Evolutionary conservation across 2,113 vertebrate genomes (phyloP).

Genomic region (Phylloscopus trochiloides): DNA sequence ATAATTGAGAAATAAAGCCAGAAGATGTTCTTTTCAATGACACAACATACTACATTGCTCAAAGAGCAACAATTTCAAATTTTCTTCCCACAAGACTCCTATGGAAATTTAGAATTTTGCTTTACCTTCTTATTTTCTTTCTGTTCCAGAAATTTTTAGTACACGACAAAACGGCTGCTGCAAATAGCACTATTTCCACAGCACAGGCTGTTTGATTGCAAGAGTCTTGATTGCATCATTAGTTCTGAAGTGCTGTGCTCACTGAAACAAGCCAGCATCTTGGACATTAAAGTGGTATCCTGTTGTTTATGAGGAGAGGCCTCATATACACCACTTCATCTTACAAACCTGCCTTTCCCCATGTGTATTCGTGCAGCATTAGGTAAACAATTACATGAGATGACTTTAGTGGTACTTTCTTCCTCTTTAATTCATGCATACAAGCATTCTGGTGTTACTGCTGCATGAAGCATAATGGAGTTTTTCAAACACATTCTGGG

Average conservation of each 20-base stretch:
- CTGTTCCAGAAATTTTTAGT: constrained; percentile 79
- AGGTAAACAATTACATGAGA: constrained; percentile 84
- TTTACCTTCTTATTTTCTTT: constrained; percentile 75
- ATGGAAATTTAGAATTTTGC: constrained; percentile 70
- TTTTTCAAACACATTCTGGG: constrained; percentile 66
- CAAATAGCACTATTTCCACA: constrained; percentile 80
- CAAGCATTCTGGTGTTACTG: constrained; percentile 63
- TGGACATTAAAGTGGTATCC: constrained; percentile 90
- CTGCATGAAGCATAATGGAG: constrained; percentile 74
- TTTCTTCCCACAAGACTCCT: constrained; percentile 26
- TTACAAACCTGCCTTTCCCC: constrained; percentile 81
- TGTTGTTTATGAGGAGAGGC: constrained; percentile 86
- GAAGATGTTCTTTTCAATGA: constrained; percentile 56
- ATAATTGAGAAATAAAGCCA: constrained; percentile 76
- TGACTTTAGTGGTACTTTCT: constrained; percentile 77
- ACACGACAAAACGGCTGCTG: constrained; percentile 75
- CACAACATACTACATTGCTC: constrained; percentile 11
- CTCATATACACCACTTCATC: constrained; percentile 83
- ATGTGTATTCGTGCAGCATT: constrained; percentile 80
- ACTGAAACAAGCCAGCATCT: constrained; percentile 85
- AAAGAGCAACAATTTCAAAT: constrained; percentile 51
- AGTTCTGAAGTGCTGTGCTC: constrained; percentile 89
- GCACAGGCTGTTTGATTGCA: constrained; percentile 87
- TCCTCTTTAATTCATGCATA: constrained; percentile 75
- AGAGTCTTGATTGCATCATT: constrained; percentile 88